Evolutionary conservation across 2,797 vertebrate genomes (phyloP), one percentile per base, ranked within the genome.

Genomic region (Leontopithecus rosalia): DNA sequence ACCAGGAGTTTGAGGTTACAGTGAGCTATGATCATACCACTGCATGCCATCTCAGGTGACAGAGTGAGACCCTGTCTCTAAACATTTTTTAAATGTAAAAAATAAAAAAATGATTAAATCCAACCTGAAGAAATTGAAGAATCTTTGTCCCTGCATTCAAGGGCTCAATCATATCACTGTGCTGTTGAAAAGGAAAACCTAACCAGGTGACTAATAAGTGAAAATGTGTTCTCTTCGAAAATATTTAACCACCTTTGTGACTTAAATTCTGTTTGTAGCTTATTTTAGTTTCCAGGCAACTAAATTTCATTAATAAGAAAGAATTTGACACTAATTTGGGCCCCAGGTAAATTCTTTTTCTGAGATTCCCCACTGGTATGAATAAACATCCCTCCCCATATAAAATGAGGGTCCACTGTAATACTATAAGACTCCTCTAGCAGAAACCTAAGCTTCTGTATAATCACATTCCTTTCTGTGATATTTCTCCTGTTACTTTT

Each of bases 81-180:
- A 67, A 17, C n/a, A n/a, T 67, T 67, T 67, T 67, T 0, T 0
- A 9, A 67, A 67, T n/a, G 7, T 33, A 67, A 67, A 67, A 67
- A 67, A n/a, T 19, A n/a, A 67, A 67, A 67, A 41, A 41, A 61
- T 81, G 48, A 88, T 95, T 95, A 93, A 84, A 33, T 73, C 2
- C 81, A 6, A 9, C 82, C 76, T 77, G 90, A 84, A 46, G 41
- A 97, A 91, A 17, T 12, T 48, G 52, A 17, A 83, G 2, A 86
- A 93, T 94, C 96, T 96, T 26, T 64, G 93, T 81, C 36, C 6
- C 36, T 77, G 93, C 9, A 36, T 9, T 80, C 17, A 6, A 90
- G 5, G 0, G 52, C 33, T 89, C 64, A 50, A 82, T 83, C 58
- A 5, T 70, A 89, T 80, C 83, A 36, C 88, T 36, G 55, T 92